Percentiles rank a stretch among this genome's conserved stretches.
Evolutionary conservation across 2,797 vertebrate species (phyloP).

Genomic region (Periparus ater): DNA sequence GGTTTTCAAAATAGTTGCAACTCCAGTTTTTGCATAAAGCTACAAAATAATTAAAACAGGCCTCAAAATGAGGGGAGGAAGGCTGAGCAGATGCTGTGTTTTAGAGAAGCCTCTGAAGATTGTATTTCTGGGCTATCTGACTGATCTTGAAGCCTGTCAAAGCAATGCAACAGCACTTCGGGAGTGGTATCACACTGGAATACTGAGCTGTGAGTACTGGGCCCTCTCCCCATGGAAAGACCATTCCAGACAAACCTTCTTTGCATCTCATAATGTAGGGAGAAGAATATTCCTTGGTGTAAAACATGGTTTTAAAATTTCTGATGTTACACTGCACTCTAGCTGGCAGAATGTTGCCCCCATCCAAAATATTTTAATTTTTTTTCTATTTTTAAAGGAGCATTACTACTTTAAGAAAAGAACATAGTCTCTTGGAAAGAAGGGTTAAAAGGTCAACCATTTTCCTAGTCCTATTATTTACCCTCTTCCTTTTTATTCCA

Average conservation of each 20-base stretch:
- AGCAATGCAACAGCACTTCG: background rate
- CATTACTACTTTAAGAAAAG: background rate
- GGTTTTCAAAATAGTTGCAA: background rate
- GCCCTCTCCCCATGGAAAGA: background rate
- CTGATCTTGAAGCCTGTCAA: background rate
- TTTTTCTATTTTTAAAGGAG: background rate
- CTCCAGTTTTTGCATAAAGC: background rate
- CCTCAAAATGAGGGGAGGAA: background rate
- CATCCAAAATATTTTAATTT: background rate
- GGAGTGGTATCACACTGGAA: background rate
- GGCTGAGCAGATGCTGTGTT: background rate
- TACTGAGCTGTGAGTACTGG: background rate
- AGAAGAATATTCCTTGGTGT: background rate
- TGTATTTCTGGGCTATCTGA: background rate
- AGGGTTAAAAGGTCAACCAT: background rate
- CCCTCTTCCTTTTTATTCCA: background rate
- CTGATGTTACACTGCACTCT: background rate
- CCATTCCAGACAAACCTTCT: background rate
- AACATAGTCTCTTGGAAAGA: background rate
- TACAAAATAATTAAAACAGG: background rate
- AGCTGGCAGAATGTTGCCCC: background rate
- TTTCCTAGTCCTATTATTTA: background rate
- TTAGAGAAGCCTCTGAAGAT: background rate
- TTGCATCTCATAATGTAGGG: background rate
- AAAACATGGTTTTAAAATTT: background rate